Base-by-base conservation (phyloP, 2,797 vertebrate species). In the Nothura maculosa region DNA sequence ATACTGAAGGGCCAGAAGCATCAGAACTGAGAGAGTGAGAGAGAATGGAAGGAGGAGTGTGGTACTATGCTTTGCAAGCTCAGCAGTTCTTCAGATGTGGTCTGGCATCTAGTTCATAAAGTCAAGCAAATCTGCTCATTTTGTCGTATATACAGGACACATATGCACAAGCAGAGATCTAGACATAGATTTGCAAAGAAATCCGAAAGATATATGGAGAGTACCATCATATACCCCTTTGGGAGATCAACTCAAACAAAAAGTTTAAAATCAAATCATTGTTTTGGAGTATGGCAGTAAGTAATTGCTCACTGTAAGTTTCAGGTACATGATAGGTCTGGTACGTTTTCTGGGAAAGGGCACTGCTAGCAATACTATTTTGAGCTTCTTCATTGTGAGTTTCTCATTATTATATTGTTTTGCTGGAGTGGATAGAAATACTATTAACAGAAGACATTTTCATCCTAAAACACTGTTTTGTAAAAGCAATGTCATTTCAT, bases 81-180 rank as follows among this genome's bases (percentile, higher is more conserved):
- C 97, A 98, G 98, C 98, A 97, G 85, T 97, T 97, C 95, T 73
- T 99, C 97, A 98, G 98, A 98, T 99, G 98, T 99, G 98, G 98
- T 99, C 98, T 98, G 98, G 98, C 98, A 98, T 98, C 96, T 97
- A 98, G 98, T 98, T 99, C 98, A 98, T 97, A 98, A 98, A 98
- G 98, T 97, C 96, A 98, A 98, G 97, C 96, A 97, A 97, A 98
- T 98, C 98, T 96, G 96, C 97, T 98, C 96, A 96, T 98, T 98
- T 98, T 96, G 96, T 98, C 91, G 28, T 98, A 97, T 97, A 97
- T 98, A 72, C 50, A 94, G 89, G 89, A 61, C 86, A 92, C 91
- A 90, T 75, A 94, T 94, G 88, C 77, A 91, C 47, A 50, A 78
- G n/a, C 64, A 84, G 82, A 89, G 76, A 91, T 76, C 84, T 43